These are phyloP conservation scores for Nasonia giraulti DNA, from an alignment of 1,140 invertebrate species.

Conservation along the genomic window DNA sequence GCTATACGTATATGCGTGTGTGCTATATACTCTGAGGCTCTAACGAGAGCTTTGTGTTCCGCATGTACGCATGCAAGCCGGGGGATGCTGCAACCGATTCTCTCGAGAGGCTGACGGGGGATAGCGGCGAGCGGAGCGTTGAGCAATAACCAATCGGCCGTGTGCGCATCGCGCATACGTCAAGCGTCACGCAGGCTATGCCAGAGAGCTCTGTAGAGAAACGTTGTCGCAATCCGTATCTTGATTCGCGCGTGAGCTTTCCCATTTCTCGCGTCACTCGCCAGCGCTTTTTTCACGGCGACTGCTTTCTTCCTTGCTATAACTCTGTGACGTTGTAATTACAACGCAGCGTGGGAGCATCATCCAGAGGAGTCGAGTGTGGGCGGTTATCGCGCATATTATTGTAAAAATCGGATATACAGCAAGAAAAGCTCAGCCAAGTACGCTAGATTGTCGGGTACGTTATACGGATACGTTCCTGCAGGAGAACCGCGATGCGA, in stretches of 20 bases:
- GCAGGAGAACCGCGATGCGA: background rate
- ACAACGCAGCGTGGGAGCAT: no score
- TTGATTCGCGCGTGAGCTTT: slow-evolving; percentile 1
- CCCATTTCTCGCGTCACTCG: background rate
- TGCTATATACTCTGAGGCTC: background rate
- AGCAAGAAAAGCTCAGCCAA: no score
- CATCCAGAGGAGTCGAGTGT: no score
- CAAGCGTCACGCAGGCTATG: slow-evolving; percentile 50
- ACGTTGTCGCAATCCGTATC: background rate
- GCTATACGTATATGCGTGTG: no score
- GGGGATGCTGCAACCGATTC: background rate
- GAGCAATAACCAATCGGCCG: slow-evolving; percentile 58
- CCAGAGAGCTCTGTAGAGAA: background rate
- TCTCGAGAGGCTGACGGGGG: slow-evolving; percentile 52
- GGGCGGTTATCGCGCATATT: no score
- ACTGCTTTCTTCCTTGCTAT: no score
- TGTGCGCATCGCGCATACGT: slow-evolving; percentile 52
- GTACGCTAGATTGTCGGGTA: no score
- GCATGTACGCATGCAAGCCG: background rate
- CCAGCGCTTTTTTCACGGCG: no score
- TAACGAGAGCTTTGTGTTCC: background rate
- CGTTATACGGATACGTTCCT: no score
- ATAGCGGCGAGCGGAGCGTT: slow-evolving; percentile 32
- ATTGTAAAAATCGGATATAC: no score
- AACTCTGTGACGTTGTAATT: no score